These are phyloP conservation scores for Lycodopsis pacificus DNA, from an alignment of 2,797 vertebrate species.

Conservation along the genomic window DNA sequence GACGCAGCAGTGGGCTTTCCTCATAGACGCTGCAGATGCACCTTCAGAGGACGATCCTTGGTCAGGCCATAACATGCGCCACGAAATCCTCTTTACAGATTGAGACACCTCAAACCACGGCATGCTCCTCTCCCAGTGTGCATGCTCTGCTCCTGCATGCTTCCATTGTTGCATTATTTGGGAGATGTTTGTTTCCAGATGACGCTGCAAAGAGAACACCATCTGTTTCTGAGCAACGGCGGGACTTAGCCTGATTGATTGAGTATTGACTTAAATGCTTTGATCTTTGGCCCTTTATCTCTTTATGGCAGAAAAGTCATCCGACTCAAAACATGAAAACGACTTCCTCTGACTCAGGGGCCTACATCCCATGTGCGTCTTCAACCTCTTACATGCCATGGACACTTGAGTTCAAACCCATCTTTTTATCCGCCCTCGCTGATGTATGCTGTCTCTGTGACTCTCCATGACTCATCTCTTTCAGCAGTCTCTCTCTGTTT, in stretches of 20 bases:
- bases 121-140: not conserved
- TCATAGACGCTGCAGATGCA: constrained; percentile 35
- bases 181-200: constrained; percentile 43
- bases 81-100: constrained; percentile 63
- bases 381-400: constrained; percentile 10
- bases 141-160: not conserved
- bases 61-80: constrained; percentile 23
- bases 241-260: constrained; percentile 72
- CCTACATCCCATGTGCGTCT: constrained; percentile 3
- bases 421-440: constrained; percentile 47
- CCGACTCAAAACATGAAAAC: constrained; percentile 56
- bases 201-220: constrained; percentile 41
- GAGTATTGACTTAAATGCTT: constrained; percentile 69
- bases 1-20: not conserved
- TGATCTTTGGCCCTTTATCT: constrained; percentile 66
- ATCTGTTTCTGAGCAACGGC: constrained; percentile 74
- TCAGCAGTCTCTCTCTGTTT: constrained; percentile 44
- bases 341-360: constrained; percentile 54
- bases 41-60: constrained; percentile 23
- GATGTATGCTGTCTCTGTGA: constrained; percentile 22
- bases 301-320: constrained; percentile 64
- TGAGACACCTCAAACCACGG: constrained; percentile 14
- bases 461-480: constrained; percentile 52
- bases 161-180: constrained; percentile 33
- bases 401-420: constrained; percentile 28